Percentiles rank a stretch among this genome's conserved stretches.
phyloP scores from a whole-genome alignment of 2,113 vertebrate species.

The Chaetodon auriga region DNA sequence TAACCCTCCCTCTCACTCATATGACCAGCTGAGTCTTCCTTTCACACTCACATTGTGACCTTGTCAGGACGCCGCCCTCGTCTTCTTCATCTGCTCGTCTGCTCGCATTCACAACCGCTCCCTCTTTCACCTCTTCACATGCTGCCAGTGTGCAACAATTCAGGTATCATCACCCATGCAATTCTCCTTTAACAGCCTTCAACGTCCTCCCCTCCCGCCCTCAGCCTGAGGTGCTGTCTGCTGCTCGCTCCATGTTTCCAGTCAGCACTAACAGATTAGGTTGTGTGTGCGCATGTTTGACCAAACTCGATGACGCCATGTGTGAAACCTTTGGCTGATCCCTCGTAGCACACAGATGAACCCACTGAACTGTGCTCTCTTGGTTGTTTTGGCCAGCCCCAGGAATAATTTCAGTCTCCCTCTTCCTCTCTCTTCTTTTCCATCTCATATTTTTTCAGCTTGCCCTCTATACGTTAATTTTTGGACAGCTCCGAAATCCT shows the following conservation, averaged over 20 bases:
- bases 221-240: constrained; percentile 50
- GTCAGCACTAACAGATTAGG: constrained; percentile 41
- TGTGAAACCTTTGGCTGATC: constrained; percentile 58
- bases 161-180: constrained; percentile 56
- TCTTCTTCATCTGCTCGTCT: constrained; percentile 53
- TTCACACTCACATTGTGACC: constrained; percentile 54
- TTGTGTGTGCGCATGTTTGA: constrained; percentile 38
- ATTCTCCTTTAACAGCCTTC: constrained; percentile 50
- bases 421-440: neutral
- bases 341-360: constrained; percentile 45
- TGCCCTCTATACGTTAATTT: neutral
- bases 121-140: constrained; percentile 47
- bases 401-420: constrained; percentile 13
- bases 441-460: neutral
- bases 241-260: constrained; percentile 30
- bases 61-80: constrained; percentile 53
- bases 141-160: constrained; percentile 47
- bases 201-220: constrained; percentile 24
- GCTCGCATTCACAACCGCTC: constrained; percentile 43
- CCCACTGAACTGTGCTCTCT: constrained; percentile 43
- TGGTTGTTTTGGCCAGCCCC: constrained; percentile 27
- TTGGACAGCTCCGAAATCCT: neutral
- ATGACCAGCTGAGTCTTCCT: constrained; percentile 51
- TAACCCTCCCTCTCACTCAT: constrained; percentile 47
- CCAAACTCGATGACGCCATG: constrained; percentile 34